phyloP scores from a whole-genome alignment of 1,140 invertebrate species.

The Drosophila obscura region DNA sequence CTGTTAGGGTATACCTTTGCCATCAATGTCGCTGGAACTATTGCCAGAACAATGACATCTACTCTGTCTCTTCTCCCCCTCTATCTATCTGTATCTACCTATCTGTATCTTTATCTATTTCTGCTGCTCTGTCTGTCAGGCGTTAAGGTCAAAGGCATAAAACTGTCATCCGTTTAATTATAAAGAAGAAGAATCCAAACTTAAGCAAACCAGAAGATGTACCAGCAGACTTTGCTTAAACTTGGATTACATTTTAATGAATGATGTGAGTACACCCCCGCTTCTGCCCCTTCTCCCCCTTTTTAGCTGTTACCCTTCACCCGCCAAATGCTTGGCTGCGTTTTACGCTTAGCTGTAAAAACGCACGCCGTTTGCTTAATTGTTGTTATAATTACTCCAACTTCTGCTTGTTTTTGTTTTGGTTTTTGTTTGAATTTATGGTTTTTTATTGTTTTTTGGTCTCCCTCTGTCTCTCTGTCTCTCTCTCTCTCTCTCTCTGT shows the following conservation, averaged over 20 bases:
- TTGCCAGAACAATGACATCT: constrained; percentile 31
- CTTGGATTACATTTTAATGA: constrained; percentile 65
- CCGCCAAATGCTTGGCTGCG: constrained; percentile 61
- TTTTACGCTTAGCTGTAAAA: constrained; percentile 76
- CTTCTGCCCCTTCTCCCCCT: not conserved
- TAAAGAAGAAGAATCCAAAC: constrained; percentile 7
- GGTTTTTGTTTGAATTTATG: constrained; percentile 34
- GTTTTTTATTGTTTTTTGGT: constrained; percentile 48
- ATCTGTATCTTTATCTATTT: not conserved
- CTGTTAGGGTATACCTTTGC: no score
- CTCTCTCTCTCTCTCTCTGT: constrained; percentile 46
- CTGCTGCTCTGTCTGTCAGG: constrained; percentile 48
- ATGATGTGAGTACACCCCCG: constrained; percentile 21
- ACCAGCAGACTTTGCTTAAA: constrained; percentile 29
- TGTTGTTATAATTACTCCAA: constrained; percentile 80
- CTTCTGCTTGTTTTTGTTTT: constrained; percentile 40
- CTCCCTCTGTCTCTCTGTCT: constrained; percentile 2
- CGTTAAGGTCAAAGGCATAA: constrained; percentile 81
- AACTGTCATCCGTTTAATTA: constrained; percentile 72
- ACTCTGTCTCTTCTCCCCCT: no score
- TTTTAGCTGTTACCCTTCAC: constrained; percentile 7
- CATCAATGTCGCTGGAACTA: constrained; percentile 37
- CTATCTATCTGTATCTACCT: no score
- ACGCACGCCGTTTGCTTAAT: constrained; percentile 82
- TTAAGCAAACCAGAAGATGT: constrained; percentile 10